Base-by-base conservation (phyloP, 2,797 vertebrate genomes). In the Gadopsis marmoratus region DNA sequence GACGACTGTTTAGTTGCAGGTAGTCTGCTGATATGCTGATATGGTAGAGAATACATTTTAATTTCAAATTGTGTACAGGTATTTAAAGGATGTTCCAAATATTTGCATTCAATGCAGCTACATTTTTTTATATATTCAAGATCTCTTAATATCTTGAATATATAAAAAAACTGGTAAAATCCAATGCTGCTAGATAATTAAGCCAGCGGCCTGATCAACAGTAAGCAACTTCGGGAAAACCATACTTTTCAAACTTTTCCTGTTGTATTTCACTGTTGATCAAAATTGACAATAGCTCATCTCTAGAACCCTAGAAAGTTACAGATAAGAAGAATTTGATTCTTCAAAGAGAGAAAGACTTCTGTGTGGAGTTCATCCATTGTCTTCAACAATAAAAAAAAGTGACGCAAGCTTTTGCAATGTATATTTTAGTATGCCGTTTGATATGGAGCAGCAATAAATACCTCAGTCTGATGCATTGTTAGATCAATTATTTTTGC, bases 391-490 rank as follows among this genome's bases (percentile, higher is more conserved):
- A 79, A 66, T 86, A 88, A 87, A 85, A 83, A 83, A 74, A 73
- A 53, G 19, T 90, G 86, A 88, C 0, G 81, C 79, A 91, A 90
- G 78, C 23, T 8, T 80, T 70, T 69, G 87, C 75, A 89, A 86
- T 74, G 39, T 78, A 71, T 70, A 53, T 72, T 88, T 85, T 71
- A 76, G 3, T 66, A 85, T 82, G 63, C 74, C 39, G 76, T 82
- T 88, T 85, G 68, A 84, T 88, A 61, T 67, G 10, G 12, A 71
- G 59, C 17, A 65, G 37, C 75, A 73, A 59, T 71, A 60, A 74
- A 79, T 53, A 64, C n/a, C 47, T 65, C 37, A 60, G 68, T 68
- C 5, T 59, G 31, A 56, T 48, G 31, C 19, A 53, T 55, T 66
- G 63, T 78, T 78, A 53, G 45, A 76, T 67, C 64, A 80, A 60